Evolutionary conservation across 2,797 vertebrate genomes (phyloP), one percentile per base, ranked within the genome.

Genomic region (Myotis pilosus): DNA sequence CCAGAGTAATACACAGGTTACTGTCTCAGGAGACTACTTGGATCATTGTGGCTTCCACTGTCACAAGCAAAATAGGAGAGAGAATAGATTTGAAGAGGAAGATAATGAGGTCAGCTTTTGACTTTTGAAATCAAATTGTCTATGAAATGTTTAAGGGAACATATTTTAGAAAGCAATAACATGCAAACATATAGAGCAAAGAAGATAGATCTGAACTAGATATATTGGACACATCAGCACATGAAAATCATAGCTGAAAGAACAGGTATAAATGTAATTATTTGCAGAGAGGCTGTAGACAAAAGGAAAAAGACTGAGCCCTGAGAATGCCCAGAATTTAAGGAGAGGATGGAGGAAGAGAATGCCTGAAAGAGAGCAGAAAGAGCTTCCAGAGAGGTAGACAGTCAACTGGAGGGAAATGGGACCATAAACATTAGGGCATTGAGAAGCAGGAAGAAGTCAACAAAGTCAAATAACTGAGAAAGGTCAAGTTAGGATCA

Each of bases 41-140:
- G 22, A 53, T 88, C 36, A 62, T 12, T 2, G 8, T 57, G n/a
- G 28, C 28, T 78, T 87, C 72, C 23, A 64, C 28, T 33, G 23
- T 87, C 33, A 22, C 3, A 82, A 47, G 16, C 57, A 36, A 76
- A 83, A 85, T 2, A 72, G 25, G 20, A 78, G 47, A 76, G 36
- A 53, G 25, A 60, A 78, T 3, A 36, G 4, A 11, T 93, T 76
- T 78, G 60, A 89, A 72, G 89, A 82, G 69, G 71, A 85, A 79
- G 23, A 6, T 30, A 20, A 51, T 80, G 47, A 87, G 78, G 62
- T 74, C 30, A 57, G 20, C n/a, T 93, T 96, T 89, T 85, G 85
- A 60, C 36, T 76, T 62, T 92, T 95, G 41, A 78, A 93, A 64
- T 78, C 53, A 90, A 71, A 87, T 41, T 74, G 41, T 75, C 23